phyloP scores from a whole-genome alignment of 2,113 vertebrate species.

The Cygnus buccinator region DNA sequence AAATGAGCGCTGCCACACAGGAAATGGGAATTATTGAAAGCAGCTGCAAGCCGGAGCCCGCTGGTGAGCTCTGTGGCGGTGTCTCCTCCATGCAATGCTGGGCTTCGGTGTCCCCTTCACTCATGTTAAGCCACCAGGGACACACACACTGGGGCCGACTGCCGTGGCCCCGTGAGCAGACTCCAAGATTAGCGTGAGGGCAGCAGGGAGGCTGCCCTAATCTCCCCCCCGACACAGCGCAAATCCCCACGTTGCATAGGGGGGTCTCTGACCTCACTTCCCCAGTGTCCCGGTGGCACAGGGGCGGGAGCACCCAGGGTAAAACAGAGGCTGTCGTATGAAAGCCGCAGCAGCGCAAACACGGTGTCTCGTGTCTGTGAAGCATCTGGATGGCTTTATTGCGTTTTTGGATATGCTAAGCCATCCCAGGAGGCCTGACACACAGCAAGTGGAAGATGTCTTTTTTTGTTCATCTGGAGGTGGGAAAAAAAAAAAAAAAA shows the following conservation, averaged over 20 bases:
- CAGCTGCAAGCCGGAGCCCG: background rate
- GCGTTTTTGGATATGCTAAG: background rate
- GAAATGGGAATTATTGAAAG: constrained; percentile 25
- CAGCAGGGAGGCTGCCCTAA: background rate
- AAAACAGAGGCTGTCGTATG: background rate
- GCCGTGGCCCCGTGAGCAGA: background rate
- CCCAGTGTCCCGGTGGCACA: background rate
- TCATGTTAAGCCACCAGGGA: background rate
- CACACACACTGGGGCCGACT: background rate
- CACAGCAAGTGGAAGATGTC: background rate
- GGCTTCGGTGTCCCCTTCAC: fast-evolving
- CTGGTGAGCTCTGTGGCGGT: background rate
- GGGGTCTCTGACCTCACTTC: background rate
- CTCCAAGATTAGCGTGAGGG: background rate
- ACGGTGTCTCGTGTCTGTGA: background rate
- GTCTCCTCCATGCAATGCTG: background rate
- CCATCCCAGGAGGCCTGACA: background rate
- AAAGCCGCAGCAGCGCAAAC: background rate
- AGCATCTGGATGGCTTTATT: background rate
- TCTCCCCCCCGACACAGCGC: background rate
- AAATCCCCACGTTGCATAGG: background rate
- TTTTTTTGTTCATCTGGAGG: background rate
- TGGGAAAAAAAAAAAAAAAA: background rate
- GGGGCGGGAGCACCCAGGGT: background rate
- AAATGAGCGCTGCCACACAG: constrained; percentile 30